Percentiles rank a stretch among this genome's conserved stretches.
Conservation (phyloP, 2,888 invertebrate genomes). For the Hirtodrosophila trivittata region DNA sequence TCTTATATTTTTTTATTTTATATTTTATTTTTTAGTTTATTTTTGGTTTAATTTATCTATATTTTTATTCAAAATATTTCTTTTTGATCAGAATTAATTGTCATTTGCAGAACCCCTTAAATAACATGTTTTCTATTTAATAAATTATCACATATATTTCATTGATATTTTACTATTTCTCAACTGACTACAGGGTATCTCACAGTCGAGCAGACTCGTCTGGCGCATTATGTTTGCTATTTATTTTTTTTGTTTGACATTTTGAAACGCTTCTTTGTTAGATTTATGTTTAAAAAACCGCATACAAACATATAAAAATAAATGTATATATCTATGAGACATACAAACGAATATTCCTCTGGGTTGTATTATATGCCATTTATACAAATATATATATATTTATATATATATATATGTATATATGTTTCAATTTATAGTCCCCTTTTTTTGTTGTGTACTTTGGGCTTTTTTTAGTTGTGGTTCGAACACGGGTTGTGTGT, state of each 20-base stretch:
- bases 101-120: no score
- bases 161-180: no score
- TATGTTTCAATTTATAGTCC: slow-evolving; percentile 57
- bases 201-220: background rate
- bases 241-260: slow-evolving; percentile 23
- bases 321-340: slow-evolving; percentile 5
- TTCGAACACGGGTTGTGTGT: background rate
- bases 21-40: no score
- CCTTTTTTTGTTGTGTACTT: slow-evolving; percentile 12
- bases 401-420: slow-evolving; percentile 19
- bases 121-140: no score
- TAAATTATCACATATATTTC: no score
- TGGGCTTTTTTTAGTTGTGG: background rate
- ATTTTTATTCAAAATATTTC: no score
- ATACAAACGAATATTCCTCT: slow-evolving; percentile 3
- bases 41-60: no score
- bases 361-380: slow-evolving; percentile 31
- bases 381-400: slow-evolving; percentile 8
- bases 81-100: no score
- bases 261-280: slow-evolving; percentile 42
- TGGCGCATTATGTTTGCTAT: background rate
- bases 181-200: background rate
- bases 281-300: slow-evolving; percentile 57
- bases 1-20: no score
- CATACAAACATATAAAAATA: slow-evolving; percentile 10